These are phyloP conservation scores for Centropristis striata DNA, from an alignment of 2,113 vertebrate genomes.

Conservation along the genomic window DNA sequence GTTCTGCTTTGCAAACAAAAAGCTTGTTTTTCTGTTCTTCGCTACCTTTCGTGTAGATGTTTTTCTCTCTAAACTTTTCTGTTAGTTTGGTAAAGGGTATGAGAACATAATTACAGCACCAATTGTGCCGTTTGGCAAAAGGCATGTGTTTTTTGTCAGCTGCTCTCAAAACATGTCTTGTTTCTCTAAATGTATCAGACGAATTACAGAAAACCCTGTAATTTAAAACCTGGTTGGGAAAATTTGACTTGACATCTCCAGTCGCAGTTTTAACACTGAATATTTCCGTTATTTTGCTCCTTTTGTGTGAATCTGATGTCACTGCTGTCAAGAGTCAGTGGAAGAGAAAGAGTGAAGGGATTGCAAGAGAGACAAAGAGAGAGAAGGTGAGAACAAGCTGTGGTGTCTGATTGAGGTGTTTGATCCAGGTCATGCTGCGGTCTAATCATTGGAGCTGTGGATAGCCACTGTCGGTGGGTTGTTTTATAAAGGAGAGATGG, in stretches of 20 bases:
- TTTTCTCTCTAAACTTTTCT: not conserved
- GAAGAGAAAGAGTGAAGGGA: slow-evolving; percentile 13
- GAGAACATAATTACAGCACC: not conserved
- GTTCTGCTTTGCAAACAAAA: not conserved
- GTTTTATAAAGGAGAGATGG: slow-evolving; percentile 70
- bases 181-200: slow-evolving; percentile 1
- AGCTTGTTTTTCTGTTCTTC: not conserved
- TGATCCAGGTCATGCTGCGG: slow-evolving; percentile 69
- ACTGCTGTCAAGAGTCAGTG: slow-evolving; percentile 12
- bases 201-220: not conserved
- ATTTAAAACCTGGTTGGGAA: slow-evolving; percentile 4
- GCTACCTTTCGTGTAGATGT: not conserved
- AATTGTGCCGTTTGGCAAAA: not conserved
- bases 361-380: slow-evolving; percentile 32
- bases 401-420: slow-evolving; percentile 66
- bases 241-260: not conserved
- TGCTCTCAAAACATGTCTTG: not conserved
- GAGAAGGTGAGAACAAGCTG: slow-evolving; percentile 25
- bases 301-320: slow-evolving; percentile 10
- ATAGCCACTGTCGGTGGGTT: slow-evolving; percentile 50
- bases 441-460: slow-evolving; percentile 66
- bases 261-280: not conserved
- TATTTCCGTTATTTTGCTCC: slow-evolving; percentile 20
- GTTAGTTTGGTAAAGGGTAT: not conserved
- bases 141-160: not conserved